phyloP scores from a whole-genome alignment of 1,140 invertebrate species.

The Oncopodura yosiiana region DNA sequence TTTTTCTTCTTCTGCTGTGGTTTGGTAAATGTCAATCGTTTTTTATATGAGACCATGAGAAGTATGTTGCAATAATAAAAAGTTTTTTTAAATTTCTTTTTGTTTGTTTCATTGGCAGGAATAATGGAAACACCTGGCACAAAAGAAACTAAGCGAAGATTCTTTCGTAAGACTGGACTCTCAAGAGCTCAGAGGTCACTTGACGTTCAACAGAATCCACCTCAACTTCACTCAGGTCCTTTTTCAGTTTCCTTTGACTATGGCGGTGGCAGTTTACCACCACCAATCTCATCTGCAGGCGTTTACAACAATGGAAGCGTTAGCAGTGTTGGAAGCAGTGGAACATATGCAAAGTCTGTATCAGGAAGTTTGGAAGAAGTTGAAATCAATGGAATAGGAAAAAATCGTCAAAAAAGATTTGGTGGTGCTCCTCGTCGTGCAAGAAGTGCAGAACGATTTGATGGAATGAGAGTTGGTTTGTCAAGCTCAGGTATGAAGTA shows the following conservation, averaged over 20 bases:
- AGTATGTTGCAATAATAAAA: too few relatives aligned
- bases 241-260: background rate
- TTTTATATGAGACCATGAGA: too few relatives aligned
- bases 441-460: constrained; percentile 36
- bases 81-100: too few relatives aligned
- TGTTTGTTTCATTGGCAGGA: too few relatives aligned
- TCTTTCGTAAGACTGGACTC: constrained; percentile 23
- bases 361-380: constrained; percentile 28
- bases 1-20: too few relatives aligned
- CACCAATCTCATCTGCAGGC: background rate
- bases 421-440: constrained; percentile 31
- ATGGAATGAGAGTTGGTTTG: constrained; percentile 33
- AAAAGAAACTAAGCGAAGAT: constrained; percentile 27
- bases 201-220: background rate
- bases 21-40: too few relatives aligned
- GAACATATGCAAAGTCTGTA: background rate
- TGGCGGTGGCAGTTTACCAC: background rate
- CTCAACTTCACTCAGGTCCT: background rate
- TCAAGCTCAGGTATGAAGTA: constrained; percentile 17
- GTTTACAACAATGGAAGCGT: too few relatives aligned
- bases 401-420: constrained; percentile 20
- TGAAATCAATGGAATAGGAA: constrained; percentile 14
- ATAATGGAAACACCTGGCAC: too few relatives aligned
- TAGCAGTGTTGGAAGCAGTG: background rate
- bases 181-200: constrained; percentile 7